These are phyloP conservation scores for Brachionichthys hirsutus DNA, from an alignment of 2,113 vertebrate species.

Conservation along the genomic window DNA sequence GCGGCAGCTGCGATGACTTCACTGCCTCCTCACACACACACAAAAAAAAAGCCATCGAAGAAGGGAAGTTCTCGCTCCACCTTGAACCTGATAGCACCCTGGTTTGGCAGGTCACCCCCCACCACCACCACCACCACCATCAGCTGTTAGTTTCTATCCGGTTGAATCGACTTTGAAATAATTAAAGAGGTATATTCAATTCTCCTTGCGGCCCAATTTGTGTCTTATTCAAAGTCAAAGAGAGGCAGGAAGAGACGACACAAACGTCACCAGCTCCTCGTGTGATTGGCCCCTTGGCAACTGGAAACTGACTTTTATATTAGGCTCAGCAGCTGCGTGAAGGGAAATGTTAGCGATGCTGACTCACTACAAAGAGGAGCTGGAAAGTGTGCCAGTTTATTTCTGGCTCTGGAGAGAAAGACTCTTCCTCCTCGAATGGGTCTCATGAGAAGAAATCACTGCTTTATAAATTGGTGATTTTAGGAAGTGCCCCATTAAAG, in stretches of 20 bases:
- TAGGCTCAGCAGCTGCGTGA: conserved; percentile 54
- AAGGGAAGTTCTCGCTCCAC: conserved; percentile 22
- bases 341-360: conserved; percentile 55
- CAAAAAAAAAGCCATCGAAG: conserved; percentile 19
- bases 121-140: no score
- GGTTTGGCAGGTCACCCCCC: conserved; percentile 47
- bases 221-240: conserved; percentile 48
- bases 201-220: conserved; percentile 35
- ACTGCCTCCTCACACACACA: conserved; percentile 53
- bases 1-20: conserved; percentile 69
- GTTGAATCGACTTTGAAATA: conserved; percentile 36
- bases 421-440: conserved; percentile 26
- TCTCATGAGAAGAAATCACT: conserved; percentile 32
- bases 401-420: conserved; percentile 47
- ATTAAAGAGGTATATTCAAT: conserved; percentile 45
- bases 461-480: conserved; percentile 47
- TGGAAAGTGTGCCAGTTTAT: conserved; percentile 42
- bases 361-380: conserved; percentile 60
- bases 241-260: conserved; percentile 52
- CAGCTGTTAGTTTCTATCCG: conserved; percentile 62
- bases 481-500: conserved; percentile 48
- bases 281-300: conserved; percentile 58
- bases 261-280: conserved; percentile 41
- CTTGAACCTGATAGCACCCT: conserved; percentile 59
- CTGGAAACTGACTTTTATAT: conserved; percentile 40